phyloP scores from a whole-genome alignment of 53 echinoderm and acorn worm species.

The Astropecten irregularis region DNA sequence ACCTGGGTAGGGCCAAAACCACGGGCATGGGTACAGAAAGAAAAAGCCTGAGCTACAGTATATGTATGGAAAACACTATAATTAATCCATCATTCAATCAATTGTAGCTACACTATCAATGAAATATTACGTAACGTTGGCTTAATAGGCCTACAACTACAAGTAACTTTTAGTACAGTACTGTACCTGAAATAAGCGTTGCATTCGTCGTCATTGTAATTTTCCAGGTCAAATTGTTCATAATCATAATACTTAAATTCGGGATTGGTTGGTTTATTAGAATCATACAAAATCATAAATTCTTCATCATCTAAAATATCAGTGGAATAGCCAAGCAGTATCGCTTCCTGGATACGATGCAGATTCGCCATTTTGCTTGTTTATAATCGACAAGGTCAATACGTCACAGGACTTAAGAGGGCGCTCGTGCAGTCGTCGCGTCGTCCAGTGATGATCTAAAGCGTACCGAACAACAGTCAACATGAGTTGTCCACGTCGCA shows the following conservation, averaged over 20 bases:
- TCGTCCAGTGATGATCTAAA: neutral
- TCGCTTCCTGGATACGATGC: conserved; percentile 10
- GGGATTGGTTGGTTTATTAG: conserved; percentile 14
- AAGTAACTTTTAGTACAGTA: no score
- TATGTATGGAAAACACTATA: no score
- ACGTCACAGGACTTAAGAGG: neutral
- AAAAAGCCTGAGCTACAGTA: no score
- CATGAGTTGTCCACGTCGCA: neutral
- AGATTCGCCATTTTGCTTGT: conserved; percentile 42
- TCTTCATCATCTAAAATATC: conserved; percentile 36
- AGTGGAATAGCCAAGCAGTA: conserved; percentile 1
- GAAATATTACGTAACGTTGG: neutral
- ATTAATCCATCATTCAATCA: no score
- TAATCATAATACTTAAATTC: conserved; percentile 38
- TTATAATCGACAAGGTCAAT: neutral
- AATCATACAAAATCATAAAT: conserved; percentile 35
- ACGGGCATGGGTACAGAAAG: no score
- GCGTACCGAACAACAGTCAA: neutral
- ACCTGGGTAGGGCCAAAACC: no score
- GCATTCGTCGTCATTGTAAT: conserved; percentile 46
- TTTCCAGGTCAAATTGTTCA: conserved; percentile 22
- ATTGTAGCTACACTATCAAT: neutral
- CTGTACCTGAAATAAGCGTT: conserved; percentile 57
- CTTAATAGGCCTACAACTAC: no score
- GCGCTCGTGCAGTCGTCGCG: neutral